These are phyloP conservation scores for Tautogolabrus adspersus DNA, from an alignment of 2,113 vertebrate genomes.

Conservation along the genomic window DNA sequence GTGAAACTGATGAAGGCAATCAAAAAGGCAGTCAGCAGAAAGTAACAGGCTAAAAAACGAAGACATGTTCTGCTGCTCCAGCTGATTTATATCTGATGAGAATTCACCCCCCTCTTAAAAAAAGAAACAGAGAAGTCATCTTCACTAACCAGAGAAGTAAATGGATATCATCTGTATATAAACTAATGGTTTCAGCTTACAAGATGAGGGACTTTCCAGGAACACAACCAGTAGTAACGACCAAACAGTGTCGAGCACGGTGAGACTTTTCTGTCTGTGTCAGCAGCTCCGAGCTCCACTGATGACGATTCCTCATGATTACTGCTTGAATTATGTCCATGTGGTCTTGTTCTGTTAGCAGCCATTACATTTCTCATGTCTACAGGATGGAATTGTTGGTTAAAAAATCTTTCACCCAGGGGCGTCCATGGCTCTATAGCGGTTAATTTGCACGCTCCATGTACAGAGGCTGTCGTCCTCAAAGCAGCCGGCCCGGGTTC, in stretches of 20 bases:
- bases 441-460: too few relatives aligned
- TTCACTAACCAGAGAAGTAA: slow-evolving; percentile 31
- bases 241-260: background rate
- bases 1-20: too few relatives aligned
- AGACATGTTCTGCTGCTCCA: background rate
- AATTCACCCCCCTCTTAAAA: background rate
- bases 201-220: slow-evolving; percentile 54
- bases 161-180: slow-evolving; percentile 57
- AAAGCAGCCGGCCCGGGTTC: too few relatives aligned
- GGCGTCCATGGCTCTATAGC: too few relatives aligned
- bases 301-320: background rate
- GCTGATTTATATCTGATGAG: slow-evolving; percentile 4
- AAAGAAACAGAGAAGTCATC: background rate
- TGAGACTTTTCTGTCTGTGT: slow-evolving; percentile 45
- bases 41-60: too few relatives aligned
- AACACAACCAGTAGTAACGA: slow-evolving; percentile 37
- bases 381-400: background rate
- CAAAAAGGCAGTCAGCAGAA: too few relatives aligned
- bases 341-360: background rate
- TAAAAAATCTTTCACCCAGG: too few relatives aligned
- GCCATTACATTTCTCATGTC: background rate
- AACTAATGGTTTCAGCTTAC: slow-evolving; percentile 53
- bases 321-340: background rate
- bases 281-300: background rate
- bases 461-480: too few relatives aligned